These are phyloP conservation scores for Gambusia holbrooki DNA, from an alignment of 2,113 vertebrate species.

Conservation along the genomic window DNA sequence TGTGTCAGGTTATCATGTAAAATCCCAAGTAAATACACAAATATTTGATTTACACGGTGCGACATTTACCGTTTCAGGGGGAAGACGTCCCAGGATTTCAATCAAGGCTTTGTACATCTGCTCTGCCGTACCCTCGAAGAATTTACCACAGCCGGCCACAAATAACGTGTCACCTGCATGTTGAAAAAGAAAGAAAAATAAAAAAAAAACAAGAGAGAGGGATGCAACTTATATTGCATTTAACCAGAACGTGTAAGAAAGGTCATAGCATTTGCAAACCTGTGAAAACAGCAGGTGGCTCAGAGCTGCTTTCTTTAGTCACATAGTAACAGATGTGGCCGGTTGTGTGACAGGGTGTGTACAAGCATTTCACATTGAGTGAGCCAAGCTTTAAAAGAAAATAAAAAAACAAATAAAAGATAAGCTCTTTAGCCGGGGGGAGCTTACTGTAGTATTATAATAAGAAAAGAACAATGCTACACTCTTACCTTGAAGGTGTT, in stretches of 20 bases:
- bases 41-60: background rate
- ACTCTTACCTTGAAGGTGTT: slow-evolving; percentile 86
- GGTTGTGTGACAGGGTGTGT: slow-evolving; percentile 95
- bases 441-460: background rate
- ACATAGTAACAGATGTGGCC: slow-evolving; percentile 98
- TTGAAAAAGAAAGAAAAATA: background rate
- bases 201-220: background rate
- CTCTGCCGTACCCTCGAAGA: slow-evolving; percentile 95
- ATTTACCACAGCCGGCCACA: slow-evolving; percentile 95
- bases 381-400: slow-evolving; percentile 86
- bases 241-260: background rate
- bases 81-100: slow-evolving; percentile 88
- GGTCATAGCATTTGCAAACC: slow-evolving; percentile 49
- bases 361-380: slow-evolving; percentile 91
- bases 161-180: slow-evolving; percentile 93
- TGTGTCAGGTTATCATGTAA: background rate
- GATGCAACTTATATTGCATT: background rate
- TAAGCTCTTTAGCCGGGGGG: background rate
- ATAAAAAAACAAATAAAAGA: background rate
- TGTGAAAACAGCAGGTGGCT: slow-evolving; percentile 94
- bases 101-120: slow-evolving; percentile 96
- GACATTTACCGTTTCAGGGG: slow-evolving; percentile 86
- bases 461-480: background rate
- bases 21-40: background rate
- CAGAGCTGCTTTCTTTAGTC: slow-evolving; percentile 87